A percentile compares a stretch with the other conserved stretches of the same genome.
Evolutionary conservation across 2,888 invertebrate genomes (phyloP).

Genomic region (Clostera curtula): DNA sequence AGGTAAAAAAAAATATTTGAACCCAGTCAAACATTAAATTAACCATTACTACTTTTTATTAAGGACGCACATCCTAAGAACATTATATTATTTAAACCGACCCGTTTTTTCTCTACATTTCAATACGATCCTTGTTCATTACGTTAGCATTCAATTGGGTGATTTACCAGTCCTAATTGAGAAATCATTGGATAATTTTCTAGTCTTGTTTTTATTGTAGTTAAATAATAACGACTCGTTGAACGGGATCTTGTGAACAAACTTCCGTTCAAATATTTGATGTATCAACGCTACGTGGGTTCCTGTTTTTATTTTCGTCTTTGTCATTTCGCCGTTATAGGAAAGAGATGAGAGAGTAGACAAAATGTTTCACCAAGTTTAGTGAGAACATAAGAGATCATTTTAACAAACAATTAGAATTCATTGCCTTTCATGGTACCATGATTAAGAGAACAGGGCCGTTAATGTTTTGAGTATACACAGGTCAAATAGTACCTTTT

Average conservation of each 20-base stretch:
- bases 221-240: constrained; percentile 58
- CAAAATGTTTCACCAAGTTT: constrained; percentile 15
- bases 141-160: too few relatives aligned
- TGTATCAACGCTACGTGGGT: constrained; percentile 39
- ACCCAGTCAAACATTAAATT: too few relatives aligned
- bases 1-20: too few relatives aligned
- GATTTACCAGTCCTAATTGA: too few relatives aligned
- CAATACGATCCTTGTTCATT: too few relatives aligned
- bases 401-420: constrained; percentile 37
- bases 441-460: constrained; percentile 29
- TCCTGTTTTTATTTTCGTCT: constrained; percentile 25
- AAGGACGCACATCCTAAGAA: too few relatives aligned
- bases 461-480: constrained; percentile 22
- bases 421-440: constrained; percentile 24
- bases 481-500: constrained; percentile 1
- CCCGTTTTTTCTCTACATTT: too few relatives aligned
- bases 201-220: constrained; percentile 71
- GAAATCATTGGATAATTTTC: constrained; percentile 65
- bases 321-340: constrained; percentile 12
- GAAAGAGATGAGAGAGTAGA: constrained; percentile 18
- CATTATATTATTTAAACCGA: too few relatives aligned
- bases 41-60: too few relatives aligned
- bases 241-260: constrained; percentile 38
- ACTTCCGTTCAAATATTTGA: constrained; percentile 62
- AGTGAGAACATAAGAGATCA: constrained; percentile 35